These are phyloP conservation scores for Amblyjoppa proteus DNA, from an alignment of 2,888 invertebrate genomes.

Conservation along the genomic window DNA sequence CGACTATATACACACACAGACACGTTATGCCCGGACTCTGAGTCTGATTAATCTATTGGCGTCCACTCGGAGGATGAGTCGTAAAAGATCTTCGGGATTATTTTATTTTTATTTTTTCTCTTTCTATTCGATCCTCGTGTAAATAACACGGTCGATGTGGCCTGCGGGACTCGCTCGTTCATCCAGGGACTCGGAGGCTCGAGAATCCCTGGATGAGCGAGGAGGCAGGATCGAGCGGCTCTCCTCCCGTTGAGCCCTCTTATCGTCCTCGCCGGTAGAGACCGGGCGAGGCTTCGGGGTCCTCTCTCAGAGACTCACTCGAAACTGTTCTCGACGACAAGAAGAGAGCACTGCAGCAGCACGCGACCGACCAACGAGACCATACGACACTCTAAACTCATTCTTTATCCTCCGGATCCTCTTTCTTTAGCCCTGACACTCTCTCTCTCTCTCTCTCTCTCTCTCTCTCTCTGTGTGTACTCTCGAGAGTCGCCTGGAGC, in stretches of 20 bases:
- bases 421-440: constrained; percentile 30
- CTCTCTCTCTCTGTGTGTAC: constrained; percentile 3
- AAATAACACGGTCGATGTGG: constrained; percentile 8
- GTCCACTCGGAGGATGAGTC: constrained; percentile 29
- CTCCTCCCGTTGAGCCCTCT: constrained; percentile 13
- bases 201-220: constrained; percentile 1
- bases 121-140: neutral
- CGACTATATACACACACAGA: neutral
- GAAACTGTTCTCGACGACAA: constrained; percentile 22
- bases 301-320: constrained; percentile 28
- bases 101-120: neutral
- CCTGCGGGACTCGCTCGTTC: constrained; percentile 1
- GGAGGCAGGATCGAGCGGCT: neutral
- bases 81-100: neutral
- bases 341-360: constrained; percentile 20
- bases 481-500: neutral
- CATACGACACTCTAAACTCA: constrained; percentile 43
- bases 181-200: neutral
- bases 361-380: constrained; percentile 31
- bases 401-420: constrained; percentile 41
- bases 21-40: neutral
- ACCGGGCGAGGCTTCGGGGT: constrained; percentile 15
- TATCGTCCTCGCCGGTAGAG: constrained; percentile 18
- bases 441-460: neutral
- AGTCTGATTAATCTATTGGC: constrained; percentile 43